These are phyloP conservation scores for Enteromius trimaculatus DNA, from an alignment of 2,797 vertebrate species.

Conservation along the genomic window DNA sequence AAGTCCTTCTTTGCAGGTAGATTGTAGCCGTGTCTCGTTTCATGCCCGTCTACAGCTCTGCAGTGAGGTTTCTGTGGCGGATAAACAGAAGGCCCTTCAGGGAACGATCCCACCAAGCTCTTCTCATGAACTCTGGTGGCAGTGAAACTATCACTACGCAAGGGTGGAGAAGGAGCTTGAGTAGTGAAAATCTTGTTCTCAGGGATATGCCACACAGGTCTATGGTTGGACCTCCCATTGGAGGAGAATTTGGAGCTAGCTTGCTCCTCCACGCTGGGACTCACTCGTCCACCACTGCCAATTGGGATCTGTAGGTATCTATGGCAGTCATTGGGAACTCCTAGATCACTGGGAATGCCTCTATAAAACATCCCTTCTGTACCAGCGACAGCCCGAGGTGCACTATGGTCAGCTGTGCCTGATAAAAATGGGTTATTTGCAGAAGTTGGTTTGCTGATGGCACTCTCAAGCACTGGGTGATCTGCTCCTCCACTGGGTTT, in stretches of 20 bases:
- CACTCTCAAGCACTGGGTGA: conserved; percentile 67
- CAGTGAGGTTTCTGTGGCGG: conserved; percentile 62
- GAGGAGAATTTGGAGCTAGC: conserved; percentile 66
- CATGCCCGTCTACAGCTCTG: conserved; percentile 63
- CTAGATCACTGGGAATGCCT: conserved; percentile 75
- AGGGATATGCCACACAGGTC: conserved; percentile 87
- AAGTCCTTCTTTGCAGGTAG: conserved; percentile 62
- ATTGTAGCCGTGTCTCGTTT: conserved; percentile 63
- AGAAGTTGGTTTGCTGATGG: conserved; percentile 77
- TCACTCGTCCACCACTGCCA: conserved; percentile 71
- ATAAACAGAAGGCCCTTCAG: conserved; percentile 65
- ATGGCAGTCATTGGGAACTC: conserved; percentile 63
- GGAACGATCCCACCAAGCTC: conserved; percentile 68
- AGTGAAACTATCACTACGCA: conserved; percentile 88
- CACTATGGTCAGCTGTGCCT: conserved; percentile 77
- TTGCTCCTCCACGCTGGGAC: conserved; percentile 73
- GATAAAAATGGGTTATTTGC: conserved; percentile 85
- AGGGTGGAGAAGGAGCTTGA: conserved; percentile 81
- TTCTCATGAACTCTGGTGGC: conserved; percentile 83
- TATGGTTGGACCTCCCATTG: conserved; percentile 69
- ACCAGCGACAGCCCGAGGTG: conserved; percentile 68
- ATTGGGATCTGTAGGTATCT: conserved; percentile 66
- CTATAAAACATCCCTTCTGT: conserved; percentile 85
- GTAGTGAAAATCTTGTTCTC: conserved; percentile 80
- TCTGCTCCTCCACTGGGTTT: conserved; percentile 80